Conservation (phyloP, 2,888 invertebrate genomes). For the Dryobota labecula region DNA sequence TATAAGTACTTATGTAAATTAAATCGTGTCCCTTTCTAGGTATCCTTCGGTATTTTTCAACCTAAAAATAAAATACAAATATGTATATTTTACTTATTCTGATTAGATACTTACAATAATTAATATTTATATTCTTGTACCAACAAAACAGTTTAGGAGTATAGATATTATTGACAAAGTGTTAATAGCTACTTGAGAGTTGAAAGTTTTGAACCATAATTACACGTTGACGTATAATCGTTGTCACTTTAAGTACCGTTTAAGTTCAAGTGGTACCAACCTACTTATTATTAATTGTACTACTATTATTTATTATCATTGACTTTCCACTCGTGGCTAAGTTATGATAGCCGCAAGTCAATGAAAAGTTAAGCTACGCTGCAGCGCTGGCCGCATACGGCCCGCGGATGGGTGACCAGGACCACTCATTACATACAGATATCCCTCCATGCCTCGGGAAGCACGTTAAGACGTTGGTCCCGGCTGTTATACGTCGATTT, state of each 20-base stretch:
- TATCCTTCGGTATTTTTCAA: neutral
- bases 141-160: slow-evolving; percentile 11
- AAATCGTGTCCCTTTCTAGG: neutral
- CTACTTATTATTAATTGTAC: slow-evolving; percentile 10
- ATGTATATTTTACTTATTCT: neutral
- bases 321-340: neutral
- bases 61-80: neutral
- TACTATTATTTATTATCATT: neutral
- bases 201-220: slow-evolving; percentile 26
- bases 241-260: slow-evolving; percentile 30
- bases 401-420: neutral
- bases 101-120: slow-evolving; percentile 11
- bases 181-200: slow-evolving; percentile 11
- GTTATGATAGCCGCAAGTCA: neutral
- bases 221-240: slow-evolving; percentile 30
- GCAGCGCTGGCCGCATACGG: neutral
- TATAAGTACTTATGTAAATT: neutral
- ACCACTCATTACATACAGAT: neutral
- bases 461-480: neutral
- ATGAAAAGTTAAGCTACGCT: neutral
- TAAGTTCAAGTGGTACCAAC: neutral
- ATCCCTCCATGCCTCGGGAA: neutral
- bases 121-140: neutral
- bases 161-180: slow-evolving; percentile 1
- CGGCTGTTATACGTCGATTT: too few species aligned